phyloP scores from a whole-genome alignment of 2,888 invertebrate species.

The Cacoxenus indagator region DNA sequence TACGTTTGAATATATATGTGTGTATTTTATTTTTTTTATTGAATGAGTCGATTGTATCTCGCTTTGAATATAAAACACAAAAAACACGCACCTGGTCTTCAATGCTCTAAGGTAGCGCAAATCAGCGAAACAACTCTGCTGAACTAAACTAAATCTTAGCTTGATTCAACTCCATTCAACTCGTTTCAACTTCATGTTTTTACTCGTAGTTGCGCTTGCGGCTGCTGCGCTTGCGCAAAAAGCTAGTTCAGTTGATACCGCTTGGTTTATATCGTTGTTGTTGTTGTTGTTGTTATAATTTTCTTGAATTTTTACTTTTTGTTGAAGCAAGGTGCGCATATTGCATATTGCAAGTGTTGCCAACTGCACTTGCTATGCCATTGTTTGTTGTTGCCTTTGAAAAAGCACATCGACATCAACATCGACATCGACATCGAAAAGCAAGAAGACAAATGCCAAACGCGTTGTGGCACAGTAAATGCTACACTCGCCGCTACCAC shows the following conservation, averaged over 20 bases:
- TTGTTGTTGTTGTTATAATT: not conserved
- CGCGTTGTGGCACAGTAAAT: not conserved
- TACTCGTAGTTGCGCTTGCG: not conserved
- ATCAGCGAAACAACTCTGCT: not conserved
- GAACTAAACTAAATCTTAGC: no score
- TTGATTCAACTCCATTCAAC: not conserved
- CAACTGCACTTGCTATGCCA: constrained; percentile 13
- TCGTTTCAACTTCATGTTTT: not conserved
- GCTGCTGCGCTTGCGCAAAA: constrained; percentile 1
- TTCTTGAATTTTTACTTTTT: not conserved
- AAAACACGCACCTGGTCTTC: constrained; percentile 17
- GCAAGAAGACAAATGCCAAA: constrained; percentile 15
- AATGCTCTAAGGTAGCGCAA: constrained; percentile 2
- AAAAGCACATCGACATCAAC: not conserved
- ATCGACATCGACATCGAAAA: not conserved
- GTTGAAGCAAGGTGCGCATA: constrained; percentile 4
- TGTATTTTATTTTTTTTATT: not conserved
- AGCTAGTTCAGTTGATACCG: no score
- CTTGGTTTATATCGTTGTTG: not conserved
- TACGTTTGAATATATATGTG: not conserved
- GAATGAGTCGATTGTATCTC: not conserved
- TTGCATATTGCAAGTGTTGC: constrained; percentile 21
- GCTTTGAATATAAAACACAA: constrained; percentile 13
- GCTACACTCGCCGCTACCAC: not conserved
- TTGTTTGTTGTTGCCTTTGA: constrained; percentile 7